Evolutionary conservation across 1,140 invertebrate genomes (phyloP).

Genomic region (Plutomurus gul): DNA sequence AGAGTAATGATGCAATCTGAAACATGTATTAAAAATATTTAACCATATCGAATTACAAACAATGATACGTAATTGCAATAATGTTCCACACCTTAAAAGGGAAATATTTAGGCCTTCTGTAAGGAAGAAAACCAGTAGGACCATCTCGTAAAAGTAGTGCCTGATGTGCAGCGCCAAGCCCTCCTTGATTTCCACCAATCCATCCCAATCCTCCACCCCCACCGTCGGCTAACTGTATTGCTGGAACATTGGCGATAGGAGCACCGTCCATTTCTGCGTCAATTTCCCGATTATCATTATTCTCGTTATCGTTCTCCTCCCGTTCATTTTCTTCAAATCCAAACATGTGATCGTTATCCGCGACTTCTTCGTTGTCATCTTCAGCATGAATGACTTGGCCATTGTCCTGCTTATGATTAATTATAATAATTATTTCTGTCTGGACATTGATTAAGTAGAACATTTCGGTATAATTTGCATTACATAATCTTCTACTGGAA

Average conservation of each 20-base stretch:
- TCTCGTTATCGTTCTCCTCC: slow-evolving; percentile 54
- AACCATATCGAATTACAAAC: not conserved
- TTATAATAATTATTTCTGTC: not conserved
- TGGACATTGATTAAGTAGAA: not conserved
- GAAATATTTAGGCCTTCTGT: slow-evolving; percentile 70
- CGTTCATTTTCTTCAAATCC: slow-evolving; percentile 56
- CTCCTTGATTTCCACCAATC: slow-evolving; percentile 56
- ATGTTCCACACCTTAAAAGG: slow-evolving; percentile 50
- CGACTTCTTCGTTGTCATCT: slow-evolving; percentile 28
- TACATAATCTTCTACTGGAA: slow-evolving; percentile 50
- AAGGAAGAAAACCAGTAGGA: slow-evolving; percentile 83
- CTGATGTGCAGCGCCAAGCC: slow-evolving; percentile 79
- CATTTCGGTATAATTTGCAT: slow-evolving; percentile 18
- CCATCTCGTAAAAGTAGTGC: slow-evolving; percentile 77
- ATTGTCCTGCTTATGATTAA: not conserved
- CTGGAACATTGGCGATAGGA: not conserved
- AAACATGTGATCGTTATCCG: slow-evolving; percentile 56
- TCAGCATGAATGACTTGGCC: slow-evolving; percentile 29
- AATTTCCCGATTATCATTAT: slow-evolving; percentile 19
- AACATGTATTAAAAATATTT: not conserved
- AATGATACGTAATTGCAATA: not conserved
- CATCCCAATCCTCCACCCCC: slow-evolving; percentile 47
- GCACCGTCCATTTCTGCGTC: slow-evolving; percentile 24
- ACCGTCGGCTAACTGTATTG: not conserved
- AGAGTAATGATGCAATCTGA: slow-evolving; percentile 70